Percentiles rank a stretch among this genome's conserved stretches.
Conservation (phyloP, 2,113 vertebrate genomes). For the Riparia riparia region DNA sequence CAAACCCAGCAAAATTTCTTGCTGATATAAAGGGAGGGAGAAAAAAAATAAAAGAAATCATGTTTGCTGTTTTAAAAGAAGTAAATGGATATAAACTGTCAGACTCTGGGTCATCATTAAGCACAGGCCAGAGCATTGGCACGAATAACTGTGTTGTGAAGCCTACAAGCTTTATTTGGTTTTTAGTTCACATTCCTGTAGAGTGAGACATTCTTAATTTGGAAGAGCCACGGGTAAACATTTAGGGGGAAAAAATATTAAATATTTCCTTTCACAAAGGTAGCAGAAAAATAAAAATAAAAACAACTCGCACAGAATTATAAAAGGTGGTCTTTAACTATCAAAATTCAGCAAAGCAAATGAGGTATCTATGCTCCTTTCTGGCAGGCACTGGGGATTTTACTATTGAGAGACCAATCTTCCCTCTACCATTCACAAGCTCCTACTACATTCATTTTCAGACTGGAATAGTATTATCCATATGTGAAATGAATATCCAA, state of each 20-base stretch:
- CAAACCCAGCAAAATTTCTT: neutral
- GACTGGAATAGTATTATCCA: neutral
- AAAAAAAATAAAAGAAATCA: neutral
- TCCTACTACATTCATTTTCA: neutral
- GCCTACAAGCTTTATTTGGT: conserved; percentile 64
- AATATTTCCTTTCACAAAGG: conserved; percentile 67
- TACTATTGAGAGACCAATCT: neutral
- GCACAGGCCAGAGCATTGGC: conserved; percentile 53
- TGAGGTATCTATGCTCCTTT: neutral
- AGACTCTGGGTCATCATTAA: conserved; percentile 46
- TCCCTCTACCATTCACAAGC: neutral
- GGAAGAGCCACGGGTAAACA: conserved; percentile 48
- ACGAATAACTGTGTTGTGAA: conserved; percentile 37
- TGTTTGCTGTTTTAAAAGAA: conserved; percentile 15
- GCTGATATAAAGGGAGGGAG: neutral
- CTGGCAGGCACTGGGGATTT: neutral
- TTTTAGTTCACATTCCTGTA: conserved; percentile 67
- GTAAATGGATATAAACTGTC: conserved; percentile 28
- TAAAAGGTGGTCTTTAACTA: neutral
- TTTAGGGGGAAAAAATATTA: conserved; percentile 64
- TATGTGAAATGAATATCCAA: neutral
- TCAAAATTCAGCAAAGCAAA: neutral
- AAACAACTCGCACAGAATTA: neutral
- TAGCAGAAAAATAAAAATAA: conserved; percentile 48
- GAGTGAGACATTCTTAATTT: conserved; percentile 56